These are phyloP conservation scores for Dipodomys ordii DNA, from an alignment of 2,113 vertebrate genomes.

Conservation along the genomic window DNA sequence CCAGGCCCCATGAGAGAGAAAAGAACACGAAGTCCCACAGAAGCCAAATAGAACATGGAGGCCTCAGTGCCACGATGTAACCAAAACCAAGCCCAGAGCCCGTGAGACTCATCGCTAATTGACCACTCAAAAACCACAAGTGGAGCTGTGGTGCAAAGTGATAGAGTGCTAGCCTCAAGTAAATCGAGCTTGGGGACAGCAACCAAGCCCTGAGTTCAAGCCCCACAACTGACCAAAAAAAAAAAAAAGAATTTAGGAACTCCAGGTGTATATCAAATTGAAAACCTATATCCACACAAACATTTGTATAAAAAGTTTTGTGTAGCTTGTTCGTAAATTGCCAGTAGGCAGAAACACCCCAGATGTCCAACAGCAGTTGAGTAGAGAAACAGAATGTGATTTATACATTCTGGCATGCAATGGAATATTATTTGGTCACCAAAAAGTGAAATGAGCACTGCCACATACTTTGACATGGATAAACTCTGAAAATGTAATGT, in stretches of 20 bases:
- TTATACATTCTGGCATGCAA: fast-evolving
- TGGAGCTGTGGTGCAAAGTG: too few relatives aligned
- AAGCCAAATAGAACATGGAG: too few relatives aligned
- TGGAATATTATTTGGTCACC: background rate
- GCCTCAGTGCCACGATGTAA: background rate
- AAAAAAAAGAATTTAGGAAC: background rate
- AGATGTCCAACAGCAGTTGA: background rate
- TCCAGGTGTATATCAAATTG: background rate
- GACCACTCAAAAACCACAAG: too few relatives aligned
- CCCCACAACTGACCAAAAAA: too few relatives aligned
- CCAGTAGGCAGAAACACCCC: background rate
- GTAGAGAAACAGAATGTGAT: background rate
- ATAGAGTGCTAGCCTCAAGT: too few relatives aligned
- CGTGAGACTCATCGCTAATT: background rate
- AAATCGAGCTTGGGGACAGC: too few relatives aligned
- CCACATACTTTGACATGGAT: fast-evolving
- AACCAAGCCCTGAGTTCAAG: too few relatives aligned
- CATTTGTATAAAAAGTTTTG: background rate
- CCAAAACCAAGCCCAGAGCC: background rate
- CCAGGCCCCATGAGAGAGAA: background rate
- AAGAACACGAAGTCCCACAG: background rate
- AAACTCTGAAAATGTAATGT: background rate
- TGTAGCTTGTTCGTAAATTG: background rate
- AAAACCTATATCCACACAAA: background rate
- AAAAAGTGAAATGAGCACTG: background rate